Percentiles rank a stretch among this genome's conserved stretches.
These are phyloP conservation scores for Planococcus citri DNA, from an alignment of 1,140 invertebrate species.

Conservation along the genomic window DNA sequence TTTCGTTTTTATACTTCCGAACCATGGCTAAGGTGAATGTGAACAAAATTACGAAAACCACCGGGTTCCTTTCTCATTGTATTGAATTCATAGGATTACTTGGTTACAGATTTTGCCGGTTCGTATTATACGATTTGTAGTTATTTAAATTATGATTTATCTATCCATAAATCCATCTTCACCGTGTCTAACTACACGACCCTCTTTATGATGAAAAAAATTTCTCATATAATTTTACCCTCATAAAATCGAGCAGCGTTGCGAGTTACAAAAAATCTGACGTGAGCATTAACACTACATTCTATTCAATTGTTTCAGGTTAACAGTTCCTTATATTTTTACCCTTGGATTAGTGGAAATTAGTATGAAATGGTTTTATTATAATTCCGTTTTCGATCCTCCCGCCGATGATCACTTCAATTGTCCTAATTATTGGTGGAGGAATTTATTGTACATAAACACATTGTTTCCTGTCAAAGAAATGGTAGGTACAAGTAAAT, in stretches of 20 bases:
- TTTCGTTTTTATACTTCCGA: constrained; percentile 70
- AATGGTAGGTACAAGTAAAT: constrained; percentile 46
- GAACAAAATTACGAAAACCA: constrained; percentile 50
- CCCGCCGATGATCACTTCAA: constrained; percentile 65
- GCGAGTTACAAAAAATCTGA: too few relatives aligned
- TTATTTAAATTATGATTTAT: not conserved
- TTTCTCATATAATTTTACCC: too few relatives aligned
- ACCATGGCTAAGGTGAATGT: constrained; percentile 63
- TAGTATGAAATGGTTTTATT: constrained; percentile 65
- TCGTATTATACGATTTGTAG: constrained; percentile 25
- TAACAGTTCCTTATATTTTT: constrained; percentile 73
- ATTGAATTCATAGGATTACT: constrained; percentile 66
- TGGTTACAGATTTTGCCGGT: constrained; percentile 61
- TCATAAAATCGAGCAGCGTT: too few relatives aligned
- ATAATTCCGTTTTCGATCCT: constrained; percentile 68
- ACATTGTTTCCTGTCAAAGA: constrained; percentile 71
- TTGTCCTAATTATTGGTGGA: constrained; percentile 75
- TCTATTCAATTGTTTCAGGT: constrained; percentile 35
- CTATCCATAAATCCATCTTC: too few relatives aligned
- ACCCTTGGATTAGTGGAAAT: constrained; percentile 64
- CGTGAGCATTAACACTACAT: too few relatives aligned
- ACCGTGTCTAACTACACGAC: too few relatives aligned
- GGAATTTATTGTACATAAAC: constrained; percentile 70
- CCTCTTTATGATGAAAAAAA: too few relatives aligned
- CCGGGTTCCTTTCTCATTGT: constrained; percentile 51